These are phyloP conservation scores for Stratiomys singularior DNA, from an alignment of 2,888 invertebrate species.

Conservation along the genomic window DNA sequence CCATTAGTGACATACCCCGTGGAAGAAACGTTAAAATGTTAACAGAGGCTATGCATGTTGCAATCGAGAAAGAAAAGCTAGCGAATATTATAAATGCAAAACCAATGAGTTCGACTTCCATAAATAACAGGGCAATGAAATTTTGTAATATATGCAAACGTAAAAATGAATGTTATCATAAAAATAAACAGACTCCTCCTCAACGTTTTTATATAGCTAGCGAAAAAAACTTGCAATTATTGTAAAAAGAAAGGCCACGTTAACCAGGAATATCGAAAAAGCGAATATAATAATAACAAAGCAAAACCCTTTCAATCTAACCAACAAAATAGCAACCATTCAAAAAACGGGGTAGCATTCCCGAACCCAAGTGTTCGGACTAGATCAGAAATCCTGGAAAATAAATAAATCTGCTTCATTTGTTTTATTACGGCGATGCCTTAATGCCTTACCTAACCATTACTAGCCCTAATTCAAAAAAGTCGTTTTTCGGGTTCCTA, in stretches of 20 bases:
- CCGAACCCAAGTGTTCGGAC: constrained; percentile 10
- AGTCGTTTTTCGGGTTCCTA: neutral
- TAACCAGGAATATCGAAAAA: constrained; percentile 5
- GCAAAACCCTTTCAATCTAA: neutral
- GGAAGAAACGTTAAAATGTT: constrained; percentile 34
- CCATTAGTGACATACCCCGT: constrained; percentile 41
- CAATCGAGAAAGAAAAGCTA: constrained; percentile 44
- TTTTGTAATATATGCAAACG: constrained; percentile 12
- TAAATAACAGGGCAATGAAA: neutral
- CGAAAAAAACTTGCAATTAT: constrained; percentile 10
- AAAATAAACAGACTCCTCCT: neutral
- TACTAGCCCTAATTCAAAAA: neutral
- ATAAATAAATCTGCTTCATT: neutral
- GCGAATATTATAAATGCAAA: constrained; percentile 29
- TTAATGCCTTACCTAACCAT: neutral
- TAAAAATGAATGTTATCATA: neutral
- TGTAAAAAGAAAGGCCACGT: constrained; percentile 13
- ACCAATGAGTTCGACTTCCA: neutral
- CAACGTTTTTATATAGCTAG: neutral
- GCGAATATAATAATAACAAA: constrained; percentile 16
- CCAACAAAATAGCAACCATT: neutral
- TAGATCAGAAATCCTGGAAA: neutral
- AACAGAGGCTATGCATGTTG: constrained; percentile 43
- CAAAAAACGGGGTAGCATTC: neutral
- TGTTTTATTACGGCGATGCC: neutral